phyloP scores from a whole-genome alignment of 1,140 invertebrate species.

The Mya arenaria region DNA sequence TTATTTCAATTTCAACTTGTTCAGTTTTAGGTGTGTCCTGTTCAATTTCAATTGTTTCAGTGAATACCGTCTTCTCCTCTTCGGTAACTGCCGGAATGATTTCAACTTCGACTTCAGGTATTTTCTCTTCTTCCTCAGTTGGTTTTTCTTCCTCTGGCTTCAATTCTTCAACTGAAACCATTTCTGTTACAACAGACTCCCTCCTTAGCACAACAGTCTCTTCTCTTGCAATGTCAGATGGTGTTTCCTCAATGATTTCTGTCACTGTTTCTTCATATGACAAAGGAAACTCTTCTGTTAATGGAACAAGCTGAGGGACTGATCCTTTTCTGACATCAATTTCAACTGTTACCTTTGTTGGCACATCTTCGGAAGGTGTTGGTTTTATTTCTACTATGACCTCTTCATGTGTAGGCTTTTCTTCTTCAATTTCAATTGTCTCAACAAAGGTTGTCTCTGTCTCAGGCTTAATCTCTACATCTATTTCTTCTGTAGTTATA shows the following conservation, averaged over 20 bases:
- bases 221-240: neutral
- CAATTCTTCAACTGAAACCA: neutral
- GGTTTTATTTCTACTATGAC: neutral
- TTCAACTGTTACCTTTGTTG: neutral
- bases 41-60: too few relatives aligned
- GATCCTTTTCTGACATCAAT: neutral
- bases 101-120: neutral
- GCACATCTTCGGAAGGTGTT: neutral
- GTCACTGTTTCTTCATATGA: neutral
- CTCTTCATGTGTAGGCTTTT: neutral
- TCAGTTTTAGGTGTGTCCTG: neutral
- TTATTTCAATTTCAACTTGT: slow-evolving; percentile 27
- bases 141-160: neutral
- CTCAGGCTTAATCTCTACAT: neutral
- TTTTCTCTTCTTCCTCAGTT: neutral
- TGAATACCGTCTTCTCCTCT: neutral
- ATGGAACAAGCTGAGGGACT: neutral
- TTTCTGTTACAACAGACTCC: neutral
- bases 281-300: neutral
- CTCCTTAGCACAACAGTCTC: neutral
- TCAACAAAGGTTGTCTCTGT: neutral
- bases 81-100: neutral
- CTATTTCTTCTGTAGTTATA: neutral
- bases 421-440: neutral
- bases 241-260: neutral